Percentiles rank a stretch among this genome's conserved stretches.
Conservation (phyloP, 2,797 vertebrate genomes). For the Sebastes iracundus region DNA sequence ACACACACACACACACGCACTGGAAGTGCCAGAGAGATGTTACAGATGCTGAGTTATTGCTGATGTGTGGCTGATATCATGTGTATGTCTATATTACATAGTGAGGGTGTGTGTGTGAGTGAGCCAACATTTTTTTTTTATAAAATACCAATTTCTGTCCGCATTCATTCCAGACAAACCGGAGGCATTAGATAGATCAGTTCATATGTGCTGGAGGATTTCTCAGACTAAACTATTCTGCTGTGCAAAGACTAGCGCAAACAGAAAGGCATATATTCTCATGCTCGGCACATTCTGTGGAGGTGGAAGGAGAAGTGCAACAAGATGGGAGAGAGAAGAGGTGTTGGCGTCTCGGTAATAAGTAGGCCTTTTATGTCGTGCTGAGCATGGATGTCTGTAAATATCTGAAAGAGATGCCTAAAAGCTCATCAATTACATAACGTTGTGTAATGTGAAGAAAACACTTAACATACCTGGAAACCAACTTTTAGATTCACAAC, state of each 20-base stretch:
- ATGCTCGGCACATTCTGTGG: not conserved
- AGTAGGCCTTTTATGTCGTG: too few species aligned
- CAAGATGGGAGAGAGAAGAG: not conserved
- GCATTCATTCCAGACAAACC: not conserved
- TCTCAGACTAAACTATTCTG: not conserved
- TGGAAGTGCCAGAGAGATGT: not conserved
- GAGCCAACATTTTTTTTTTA: not conserved
- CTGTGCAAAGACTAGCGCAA: not conserved
- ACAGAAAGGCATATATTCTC: not conserved
- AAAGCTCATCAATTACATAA: too few species aligned
- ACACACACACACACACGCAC: constrained; percentile 18
- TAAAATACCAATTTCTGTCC: not conserved
- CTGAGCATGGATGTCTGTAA: too few species aligned
- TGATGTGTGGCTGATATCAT: not conserved
- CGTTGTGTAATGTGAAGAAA: too few species aligned
- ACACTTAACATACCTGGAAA: too few species aligned
- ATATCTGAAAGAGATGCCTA: too few species aligned
- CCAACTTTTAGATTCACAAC: too few species aligned
- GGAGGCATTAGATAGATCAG: not conserved
- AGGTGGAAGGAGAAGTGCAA: not conserved
- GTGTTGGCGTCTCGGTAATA: too few species aligned
- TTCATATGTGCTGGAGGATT: not conserved
- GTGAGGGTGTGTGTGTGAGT: not conserved
- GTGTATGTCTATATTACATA: not conserved
- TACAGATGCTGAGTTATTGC: not conserved